Evolutionary conservation across 2,888 invertebrate genomes (phyloP), one percentile per base, ranked within the genome.

Genomic region (Drosophila silvestris): DNA sequence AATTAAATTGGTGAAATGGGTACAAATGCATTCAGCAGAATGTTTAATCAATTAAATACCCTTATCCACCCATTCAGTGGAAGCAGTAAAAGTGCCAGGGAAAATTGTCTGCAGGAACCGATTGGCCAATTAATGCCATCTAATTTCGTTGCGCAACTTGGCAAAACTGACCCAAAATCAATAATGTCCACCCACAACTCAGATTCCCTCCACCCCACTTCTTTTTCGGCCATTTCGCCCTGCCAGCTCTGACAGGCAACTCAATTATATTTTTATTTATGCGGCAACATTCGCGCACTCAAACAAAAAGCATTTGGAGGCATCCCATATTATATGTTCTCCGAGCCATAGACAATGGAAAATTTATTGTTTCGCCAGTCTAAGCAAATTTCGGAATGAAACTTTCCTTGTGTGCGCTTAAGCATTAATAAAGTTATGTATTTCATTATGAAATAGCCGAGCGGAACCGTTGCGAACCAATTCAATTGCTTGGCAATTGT

Each of bases 231-330:
- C 52, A 10, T 33, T 22, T 54, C 62, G 65, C 44, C 60, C 52
- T 50, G 44, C 57, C 63, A 52, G 53, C 62, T 16, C 19, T 41
- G 47, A 5, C 30, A 19, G 63, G 33, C 60, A 65, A 79, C 88
- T 87, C 85, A 89, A 88, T 87, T 89, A 85, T 88, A 82, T 79
- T 85, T 83, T 83, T 88, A 88, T 88, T 88, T 88, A 88, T 88
- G 87, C 88, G 83, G 67, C 82, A 83, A 76, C 87, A 88, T 85
- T 88, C 90, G 77, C 85, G 81, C 82, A 83, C 82, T 89, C 81
- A 79, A 47, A 84, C 89, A 82, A 89, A 86, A 77, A 79, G 74
- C 79, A 74, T 41, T n/a, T 19, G 35, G 19, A 58, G 32, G 57
- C 60, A 69, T 70, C 71, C 51, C 60, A 72, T 76, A 69, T 59